phyloP scores from a whole-genome alignment of 23 tunicate species.

The Corella eumyota region DNA sequence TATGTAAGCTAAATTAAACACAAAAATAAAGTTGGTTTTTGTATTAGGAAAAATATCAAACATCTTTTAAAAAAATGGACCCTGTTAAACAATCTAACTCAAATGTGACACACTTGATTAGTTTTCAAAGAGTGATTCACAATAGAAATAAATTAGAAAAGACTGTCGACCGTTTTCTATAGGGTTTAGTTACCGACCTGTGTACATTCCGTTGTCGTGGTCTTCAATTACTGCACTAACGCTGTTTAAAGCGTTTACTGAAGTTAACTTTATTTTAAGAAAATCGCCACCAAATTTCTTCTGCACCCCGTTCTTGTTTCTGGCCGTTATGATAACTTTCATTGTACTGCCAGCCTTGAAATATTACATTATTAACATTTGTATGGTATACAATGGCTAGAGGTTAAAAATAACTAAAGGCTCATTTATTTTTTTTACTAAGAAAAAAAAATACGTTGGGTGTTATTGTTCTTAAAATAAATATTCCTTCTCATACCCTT shows the following conservation, averaged over 20 bases:
- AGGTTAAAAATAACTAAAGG: not conserved
- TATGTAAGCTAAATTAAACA: constrained; percentile 7
- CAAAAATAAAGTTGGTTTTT: too few species aligned
- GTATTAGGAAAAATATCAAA: too few species aligned
- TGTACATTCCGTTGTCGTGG: constrained; percentile 31
- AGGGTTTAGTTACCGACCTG: too few species aligned
- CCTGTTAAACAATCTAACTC: too few species aligned
- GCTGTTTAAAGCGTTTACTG: constrained; percentile 2
- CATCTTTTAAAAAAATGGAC: too few species aligned
- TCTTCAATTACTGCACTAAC: constrained; percentile 9
- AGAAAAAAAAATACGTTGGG: not conserved
- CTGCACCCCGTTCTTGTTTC: constrained; percentile 19
- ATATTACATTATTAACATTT: too few species aligned
- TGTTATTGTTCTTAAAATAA: not conserved
- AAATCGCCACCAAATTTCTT: constrained; percentile 49
- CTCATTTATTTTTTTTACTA: too few species aligned
- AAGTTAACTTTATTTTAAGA: constrained; percentile 13
- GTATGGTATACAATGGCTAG: not conserved
- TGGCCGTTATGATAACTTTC: constrained; percentile 12
- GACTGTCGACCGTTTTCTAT: too few species aligned
- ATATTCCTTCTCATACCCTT: too few species aligned
- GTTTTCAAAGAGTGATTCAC: too few species aligned
- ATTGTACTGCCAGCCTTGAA: constrained; percentile 7
- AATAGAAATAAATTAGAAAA: too few species aligned
- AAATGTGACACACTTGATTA: too few species aligned